Evolutionary conservation across 2,113 vertebrate species (phyloP).

Genomic region (Clupea harengus): DNA sequence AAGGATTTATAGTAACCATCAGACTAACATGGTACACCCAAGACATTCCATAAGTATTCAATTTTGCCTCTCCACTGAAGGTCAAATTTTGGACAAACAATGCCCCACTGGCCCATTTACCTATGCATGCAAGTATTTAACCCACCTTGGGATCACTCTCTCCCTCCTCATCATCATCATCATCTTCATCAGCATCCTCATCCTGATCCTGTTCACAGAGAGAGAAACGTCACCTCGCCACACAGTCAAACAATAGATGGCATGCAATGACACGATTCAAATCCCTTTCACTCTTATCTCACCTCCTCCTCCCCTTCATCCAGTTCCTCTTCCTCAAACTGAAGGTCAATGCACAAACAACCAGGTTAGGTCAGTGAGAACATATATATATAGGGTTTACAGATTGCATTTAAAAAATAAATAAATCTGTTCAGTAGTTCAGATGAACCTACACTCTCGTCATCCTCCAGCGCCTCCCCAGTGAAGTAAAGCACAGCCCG

Average conservation of each 20-base stretch:
- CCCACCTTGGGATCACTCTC: constrained; percentile 84
- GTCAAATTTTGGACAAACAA: not conserved
- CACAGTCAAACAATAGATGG: not conserved
- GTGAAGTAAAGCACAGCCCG: constrained; percentile 98
- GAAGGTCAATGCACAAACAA: constrained; percentile 43
- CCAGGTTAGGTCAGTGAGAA: not conserved
- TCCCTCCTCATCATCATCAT: constrained; percentile 73
- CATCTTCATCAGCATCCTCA: constrained; percentile 88
- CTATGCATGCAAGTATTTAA: not conserved
- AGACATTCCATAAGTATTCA: no score
- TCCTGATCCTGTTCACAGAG: constrained; percentile 81
- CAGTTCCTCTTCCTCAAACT: constrained; percentile 94
- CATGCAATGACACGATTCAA: not conserved
- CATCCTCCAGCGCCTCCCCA: constrained; percentile 93
- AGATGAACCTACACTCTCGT: constrained; percentile 83
- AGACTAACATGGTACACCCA: no score
- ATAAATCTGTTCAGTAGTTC: not conserved
- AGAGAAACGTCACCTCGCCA: constrained; percentile 6
- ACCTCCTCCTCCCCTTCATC: constrained; percentile 98
- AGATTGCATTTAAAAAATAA: not conserved
- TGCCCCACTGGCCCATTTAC: not conserved
- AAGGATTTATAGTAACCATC: no score
- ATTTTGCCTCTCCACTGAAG: not conserved
- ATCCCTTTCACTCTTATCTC: constrained; percentile 7
- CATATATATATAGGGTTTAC: not conserved